Base-by-base conservation (phyloP, 2,888 invertebrate species). In the Troglohyphantes excavatus region DNA sequence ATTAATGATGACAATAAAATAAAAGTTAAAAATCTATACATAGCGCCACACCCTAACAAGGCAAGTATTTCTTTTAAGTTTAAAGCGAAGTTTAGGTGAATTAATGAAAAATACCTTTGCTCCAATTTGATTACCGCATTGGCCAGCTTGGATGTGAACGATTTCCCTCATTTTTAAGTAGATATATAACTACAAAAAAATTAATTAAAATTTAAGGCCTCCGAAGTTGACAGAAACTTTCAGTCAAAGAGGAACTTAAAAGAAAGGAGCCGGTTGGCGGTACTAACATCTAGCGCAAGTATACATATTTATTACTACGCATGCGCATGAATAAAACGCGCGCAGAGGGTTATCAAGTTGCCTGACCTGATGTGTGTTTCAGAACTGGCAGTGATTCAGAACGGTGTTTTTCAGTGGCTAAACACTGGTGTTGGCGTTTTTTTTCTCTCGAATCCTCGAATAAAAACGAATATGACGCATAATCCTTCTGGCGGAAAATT, bases 81-180 rank as follows among this genome's bases (percentile, higher is more conserved):
- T 13, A 13, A 53, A 53, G 5, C 13, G 17, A n/a, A 1, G 0
- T 53, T 5, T 53, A 27, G 26, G 6, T 21, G 0, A 26, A 39
- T 23, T n/a, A 0, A 13, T 39, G 2, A 43, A 27, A n/a, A 63
- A 91, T 92, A 94, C 94, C 93, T 94, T 94, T 70, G 94, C 93
- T 79, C 94, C 94, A 91, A 94, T 94, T 92, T 94, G 94, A 92
- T 94, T 94, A 76, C 94, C 94, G 92, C 94, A 94, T 91, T 94
- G 94, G 65, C 94, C 94, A 87, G 94, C 94, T 92, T 94, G 94
- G 61, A 94, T 92, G 92, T 94, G 94, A 68, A 94, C 94, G 91
- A 94, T 94, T 93, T 94, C 94, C n/a, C 92, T 83, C 92, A 92
- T 92, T 72, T 90, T 91, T 13, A 26, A 29, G 27, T 19, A 29